These are phyloP conservation scores for Sinocyclocheilus anophthalmus DNA, from an alignment of 2,113 vertebrate species.

Conservation along the genomic window DNA sequence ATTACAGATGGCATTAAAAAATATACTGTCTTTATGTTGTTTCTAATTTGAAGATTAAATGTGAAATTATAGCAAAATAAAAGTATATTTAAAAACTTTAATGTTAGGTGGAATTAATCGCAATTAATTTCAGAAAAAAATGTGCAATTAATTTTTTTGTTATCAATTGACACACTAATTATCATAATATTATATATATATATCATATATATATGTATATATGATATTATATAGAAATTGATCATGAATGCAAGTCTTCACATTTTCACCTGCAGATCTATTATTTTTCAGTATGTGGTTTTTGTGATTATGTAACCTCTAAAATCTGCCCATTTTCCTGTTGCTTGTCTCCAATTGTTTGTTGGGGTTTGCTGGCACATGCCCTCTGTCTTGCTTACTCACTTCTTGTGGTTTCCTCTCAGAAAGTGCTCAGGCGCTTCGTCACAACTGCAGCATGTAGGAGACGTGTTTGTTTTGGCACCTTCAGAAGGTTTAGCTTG, in stretches of 20 bases:
- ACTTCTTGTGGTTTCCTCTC: conserved; percentile 19
- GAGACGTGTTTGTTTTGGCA: conserved; percentile 36
- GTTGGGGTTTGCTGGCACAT: conserved; percentile 4
- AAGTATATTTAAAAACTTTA: too few species aligned
- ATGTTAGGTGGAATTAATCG: too few species aligned
- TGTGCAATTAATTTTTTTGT: too few species aligned
- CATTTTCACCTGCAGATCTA: not conserved
- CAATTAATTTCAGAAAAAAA: too few species aligned
- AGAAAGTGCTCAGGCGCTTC: not conserved
- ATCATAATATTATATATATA: too few species aligned
- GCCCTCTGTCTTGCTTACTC: not conserved
- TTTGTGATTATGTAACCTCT: conserved; percentile 30
- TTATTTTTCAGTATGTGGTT: conserved; percentile 21
- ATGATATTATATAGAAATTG: not conserved
- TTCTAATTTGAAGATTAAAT: too few species aligned
- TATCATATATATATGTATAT: too few species aligned
- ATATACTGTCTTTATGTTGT: too few species aligned
- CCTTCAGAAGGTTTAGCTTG: not conserved
- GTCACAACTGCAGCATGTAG: not conserved
- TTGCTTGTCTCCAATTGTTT: conserved; percentile 16
- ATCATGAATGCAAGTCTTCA: not conserved
- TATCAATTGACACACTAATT: too few species aligned
- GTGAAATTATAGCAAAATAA: too few species aligned
- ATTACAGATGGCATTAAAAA: too few species aligned
- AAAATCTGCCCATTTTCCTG: conserved; percentile 11